Conservation (phyloP, 1,140 invertebrate species). For the Leptopilina boulardi region DNA sequence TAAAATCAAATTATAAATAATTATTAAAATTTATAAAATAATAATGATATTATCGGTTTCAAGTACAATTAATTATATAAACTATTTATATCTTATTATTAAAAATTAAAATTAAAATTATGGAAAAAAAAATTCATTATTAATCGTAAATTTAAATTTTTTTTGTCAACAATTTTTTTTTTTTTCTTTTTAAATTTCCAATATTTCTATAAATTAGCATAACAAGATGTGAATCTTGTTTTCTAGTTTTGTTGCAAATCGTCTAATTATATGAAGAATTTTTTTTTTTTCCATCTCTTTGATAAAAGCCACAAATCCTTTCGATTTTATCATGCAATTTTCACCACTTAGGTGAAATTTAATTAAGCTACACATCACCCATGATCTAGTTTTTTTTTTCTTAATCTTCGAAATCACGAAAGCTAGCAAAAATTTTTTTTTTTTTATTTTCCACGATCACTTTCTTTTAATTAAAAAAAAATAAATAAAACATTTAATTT, state of each 20-base stretch:
- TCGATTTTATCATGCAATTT: slow-evolving; percentile 7
- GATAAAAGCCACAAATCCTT: slow-evolving; percentile 18
- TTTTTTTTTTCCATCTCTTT: background rate
- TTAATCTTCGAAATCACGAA: background rate
- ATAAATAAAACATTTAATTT: too few relatives aligned
- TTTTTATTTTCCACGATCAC: background rate
- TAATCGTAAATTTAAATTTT: background rate
- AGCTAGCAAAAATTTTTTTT: background rate
- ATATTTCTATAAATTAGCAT: slow-evolving; percentile 25
- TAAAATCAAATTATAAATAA: background rate
- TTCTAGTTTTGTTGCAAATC: slow-evolving; percentile 11
- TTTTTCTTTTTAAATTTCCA: background rate
- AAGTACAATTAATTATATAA: too few relatives aligned
- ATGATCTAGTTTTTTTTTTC: slow-evolving; percentile 8
- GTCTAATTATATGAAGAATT: background rate
- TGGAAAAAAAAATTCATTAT: too few relatives aligned
- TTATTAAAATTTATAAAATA: too few relatives aligned
- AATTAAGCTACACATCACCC: background rate
- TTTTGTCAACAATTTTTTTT: background rate
- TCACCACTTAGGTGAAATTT: slow-evolving; percentile 26
- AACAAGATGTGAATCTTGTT: background rate
- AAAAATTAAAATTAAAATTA: too few relatives aligned
- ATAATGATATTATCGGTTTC: too few relatives aligned
- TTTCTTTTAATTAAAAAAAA: slow-evolving; percentile 20
- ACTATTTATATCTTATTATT: too few relatives aligned